Conservation (phyloP, 2,888 invertebrate species). For the Balanococcus diminutus region DNA sequence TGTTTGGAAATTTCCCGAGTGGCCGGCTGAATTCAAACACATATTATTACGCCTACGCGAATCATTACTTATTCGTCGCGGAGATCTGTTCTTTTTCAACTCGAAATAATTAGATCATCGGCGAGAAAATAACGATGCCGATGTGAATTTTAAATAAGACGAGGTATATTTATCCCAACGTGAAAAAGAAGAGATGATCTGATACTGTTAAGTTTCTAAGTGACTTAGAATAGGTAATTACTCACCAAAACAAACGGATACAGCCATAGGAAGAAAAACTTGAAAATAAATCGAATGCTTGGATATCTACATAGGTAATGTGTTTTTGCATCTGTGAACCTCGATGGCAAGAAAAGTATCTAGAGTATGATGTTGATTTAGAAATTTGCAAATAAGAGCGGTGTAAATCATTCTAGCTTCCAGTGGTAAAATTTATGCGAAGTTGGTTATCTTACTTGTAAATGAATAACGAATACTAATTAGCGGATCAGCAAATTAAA, state of each 20-base stretch:
- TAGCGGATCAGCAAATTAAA: background rate
- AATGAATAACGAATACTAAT: slow-evolving; percentile 24
- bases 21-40: background rate
- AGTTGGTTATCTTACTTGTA: background rate
- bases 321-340: no score
- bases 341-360: background rate
- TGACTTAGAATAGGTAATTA: background rate
- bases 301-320: no score
- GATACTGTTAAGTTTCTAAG: background rate
- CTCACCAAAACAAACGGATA: no score
- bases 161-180: background rate
- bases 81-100: background rate
- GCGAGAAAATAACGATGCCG: background rate
- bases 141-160: background rate
- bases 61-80: background rate
- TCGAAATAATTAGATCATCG: slow-evolving; percentile 10
- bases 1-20: background rate
- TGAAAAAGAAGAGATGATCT: background rate
- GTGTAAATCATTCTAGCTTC: background rate
- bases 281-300: background rate
- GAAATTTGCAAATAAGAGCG: background rate
- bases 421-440: background rate
- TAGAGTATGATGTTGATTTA: background rate
- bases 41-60: background rate
- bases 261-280: no score